These are phyloP conservation scores for Coranthus polyacanthus DNA, from an alignment of 2,797 vertebrate species.

Conservation along the genomic window DNA sequence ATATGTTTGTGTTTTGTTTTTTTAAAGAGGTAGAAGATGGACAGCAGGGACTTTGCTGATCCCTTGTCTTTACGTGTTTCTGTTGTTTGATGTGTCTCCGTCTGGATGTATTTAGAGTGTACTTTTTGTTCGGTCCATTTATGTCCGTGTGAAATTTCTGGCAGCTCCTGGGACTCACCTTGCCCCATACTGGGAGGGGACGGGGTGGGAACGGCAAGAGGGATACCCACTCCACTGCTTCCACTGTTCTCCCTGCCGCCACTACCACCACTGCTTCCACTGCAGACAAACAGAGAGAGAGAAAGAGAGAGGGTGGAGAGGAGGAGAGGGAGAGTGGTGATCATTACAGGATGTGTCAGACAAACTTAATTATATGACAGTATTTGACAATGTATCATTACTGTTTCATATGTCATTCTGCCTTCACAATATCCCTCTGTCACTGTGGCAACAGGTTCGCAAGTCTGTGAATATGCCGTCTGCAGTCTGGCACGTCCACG, in stretches of 20 bases:
- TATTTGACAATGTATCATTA: conserved; percentile 55
- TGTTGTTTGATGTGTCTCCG: too few relatives aligned
- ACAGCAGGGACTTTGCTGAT: too few relatives aligned
- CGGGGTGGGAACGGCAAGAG: conserved; percentile 97
- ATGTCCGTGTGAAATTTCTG: neutral
- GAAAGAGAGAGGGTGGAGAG: neutral
- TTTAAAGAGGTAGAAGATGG: too few relatives aligned
- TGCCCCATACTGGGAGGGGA: conserved; percentile 95
- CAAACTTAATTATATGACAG: conserved; percentile 43
- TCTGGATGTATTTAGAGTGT: too few relatives aligned
- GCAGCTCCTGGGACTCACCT: conserved; percentile 81
- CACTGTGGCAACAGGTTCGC: conserved; percentile 41
- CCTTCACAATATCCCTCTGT: conserved; percentile 17
- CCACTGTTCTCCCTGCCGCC: conserved; percentile 97
- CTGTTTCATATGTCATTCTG: conserved; percentile 32
- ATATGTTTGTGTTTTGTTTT: too few relatives aligned
- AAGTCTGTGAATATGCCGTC: neutral
- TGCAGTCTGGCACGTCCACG: conserved; percentile 2
- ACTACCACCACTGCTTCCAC: conserved; percentile 97
- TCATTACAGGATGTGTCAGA: conserved; percentile 34
- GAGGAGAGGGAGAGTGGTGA: conserved; percentile 10
- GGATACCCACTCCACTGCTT: conserved; percentile 90
- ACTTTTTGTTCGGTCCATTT: too few relatives aligned
- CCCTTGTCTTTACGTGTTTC: too few relatives aligned
- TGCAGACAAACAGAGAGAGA: conserved; percentile 55